Base-by-base conservation (phyloP, 2,113 vertebrate species). In the Gobius niger region DNA sequence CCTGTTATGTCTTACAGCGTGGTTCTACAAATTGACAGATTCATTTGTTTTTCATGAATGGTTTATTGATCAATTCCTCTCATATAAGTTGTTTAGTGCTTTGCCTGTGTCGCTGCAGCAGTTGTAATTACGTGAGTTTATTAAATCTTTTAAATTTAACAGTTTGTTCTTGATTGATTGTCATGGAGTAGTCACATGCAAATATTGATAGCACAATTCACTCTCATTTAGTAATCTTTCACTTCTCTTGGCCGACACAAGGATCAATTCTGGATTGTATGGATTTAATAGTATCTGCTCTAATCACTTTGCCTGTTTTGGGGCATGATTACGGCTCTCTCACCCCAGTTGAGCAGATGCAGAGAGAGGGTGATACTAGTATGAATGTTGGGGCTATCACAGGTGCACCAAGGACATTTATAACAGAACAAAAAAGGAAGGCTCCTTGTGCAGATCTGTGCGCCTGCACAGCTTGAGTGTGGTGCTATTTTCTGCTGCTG, bases 381-480 rank as follows among this genome's bases (percentile, higher is more conserved):
- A 19, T 60, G 72, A 63, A 65, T 63, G 76, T 24, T 67, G 12
- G 64, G 72, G 66, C 63, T 71, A 78, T 75, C 70, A 72, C 76
- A 87, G 86, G 78, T 86, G 80, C 72, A 73, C 18, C 63, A 73
- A 46, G 56, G 65, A 63, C 70, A 68, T 73, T 68, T 61, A 68
- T 73, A 53, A 68, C 56, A 16, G 54, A 78, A 57, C 44, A 60
- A 67, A 47, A 70, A 42, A 41, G 47, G 52, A 54, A 56, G 51
- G 44, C 10, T 70, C 7, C 3, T 7, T 66, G 44, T 68, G 72
- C 56, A 59, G 52, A 44, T 68, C 34, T 56, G 52, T 56, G 7
- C 51, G 24, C 52, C n/a, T 18, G 41, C 56, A 40, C 16, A 60
- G 67, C 64, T 34, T 14, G 6, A 40, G 68, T 67, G 71, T 12